Evolutionary conservation across 1,140 invertebrate species (phyloP).

Genomic region (Drosophila littoralis): DNA sequence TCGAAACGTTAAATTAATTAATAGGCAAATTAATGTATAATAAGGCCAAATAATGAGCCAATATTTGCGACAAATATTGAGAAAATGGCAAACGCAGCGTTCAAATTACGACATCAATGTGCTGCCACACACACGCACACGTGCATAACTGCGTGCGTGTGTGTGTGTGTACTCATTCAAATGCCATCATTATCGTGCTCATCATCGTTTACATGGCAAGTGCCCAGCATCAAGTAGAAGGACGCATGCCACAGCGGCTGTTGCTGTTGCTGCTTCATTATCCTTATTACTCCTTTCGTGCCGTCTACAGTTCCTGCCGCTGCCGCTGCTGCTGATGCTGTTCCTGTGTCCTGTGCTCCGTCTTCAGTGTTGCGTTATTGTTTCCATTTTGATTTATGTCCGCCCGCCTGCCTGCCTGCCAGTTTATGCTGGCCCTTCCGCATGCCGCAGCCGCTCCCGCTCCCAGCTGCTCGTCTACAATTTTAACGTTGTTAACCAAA

Average conservation of each 20-base stretch:
- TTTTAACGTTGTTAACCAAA: constrained; percentile 83
- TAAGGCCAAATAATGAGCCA: constrained; percentile 74
- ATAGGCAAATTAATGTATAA: constrained; percentile 75
- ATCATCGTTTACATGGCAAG: constrained; percentile 77
- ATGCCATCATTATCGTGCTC: constrained; percentile 79
- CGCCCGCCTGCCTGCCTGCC: constrained; percentile 9
- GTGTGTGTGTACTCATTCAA: constrained; percentile 63
- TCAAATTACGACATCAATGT: constrained; percentile 54
- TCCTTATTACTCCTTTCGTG: constrained; percentile 80
- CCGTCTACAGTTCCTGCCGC: constrained; percentile 30
- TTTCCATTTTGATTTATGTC: constrained; percentile 83
- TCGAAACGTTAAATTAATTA: constrained; percentile 58
- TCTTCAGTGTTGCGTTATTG: constrained; percentile 66
- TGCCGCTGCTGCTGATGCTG: neutral
- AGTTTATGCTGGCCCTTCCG: neutral
- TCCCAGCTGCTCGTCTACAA: constrained; percentile 59
- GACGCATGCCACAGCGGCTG: constrained; percentile 59
- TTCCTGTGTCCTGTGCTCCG: neutral
- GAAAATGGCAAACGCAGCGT: constrained; percentile 33
- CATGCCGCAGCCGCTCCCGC: neutral
- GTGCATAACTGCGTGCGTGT: constrained; percentile 5
- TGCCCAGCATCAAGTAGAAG: constrained; percentile 41
- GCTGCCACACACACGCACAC: constrained; percentile 7
- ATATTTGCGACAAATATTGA: constrained; percentile 72
- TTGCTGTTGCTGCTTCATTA: constrained; percentile 74